A percentile compares a stretch with the other conserved stretches of the same genome.
These are phyloP conservation scores for Rotaria magnacalcarata DNA, from an alignment of 2,888 invertebrate species.

Conservation along the genomic window DNA sequence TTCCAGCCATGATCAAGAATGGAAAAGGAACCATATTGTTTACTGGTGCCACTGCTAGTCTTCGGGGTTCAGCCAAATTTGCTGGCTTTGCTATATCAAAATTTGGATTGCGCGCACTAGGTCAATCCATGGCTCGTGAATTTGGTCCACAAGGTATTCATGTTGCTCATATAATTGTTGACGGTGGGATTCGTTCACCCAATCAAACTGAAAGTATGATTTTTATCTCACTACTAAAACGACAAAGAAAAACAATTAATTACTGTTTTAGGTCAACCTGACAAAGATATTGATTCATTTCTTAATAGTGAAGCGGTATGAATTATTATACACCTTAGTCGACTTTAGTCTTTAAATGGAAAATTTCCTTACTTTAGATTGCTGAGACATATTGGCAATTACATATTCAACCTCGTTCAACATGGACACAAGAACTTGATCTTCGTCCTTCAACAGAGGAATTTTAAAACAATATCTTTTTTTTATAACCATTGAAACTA, in stretches of 20 bases:
- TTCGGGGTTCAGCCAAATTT: not conserved
- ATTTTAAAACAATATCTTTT: not conserved
- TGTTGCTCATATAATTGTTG: not conserved
- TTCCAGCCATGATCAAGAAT: not conserved
- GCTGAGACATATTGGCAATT: constrained; percentile 29
- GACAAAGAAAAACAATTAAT: not conserved
- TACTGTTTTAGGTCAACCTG: not conserved
- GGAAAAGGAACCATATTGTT: constrained; percentile 18
- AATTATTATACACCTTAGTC: not conserved
- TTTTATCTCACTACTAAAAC: not conserved
- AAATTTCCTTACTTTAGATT: not conserved
- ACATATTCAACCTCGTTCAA: not conserved
- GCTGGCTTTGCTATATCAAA: not conserved
- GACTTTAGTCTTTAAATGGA: no score
- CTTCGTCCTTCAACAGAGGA: not conserved
- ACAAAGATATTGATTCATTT: not conserved
- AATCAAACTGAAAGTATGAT: not conserved
- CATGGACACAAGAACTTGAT: constrained; percentile 19
- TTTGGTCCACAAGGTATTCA: not conserved
- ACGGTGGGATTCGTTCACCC: not conserved
- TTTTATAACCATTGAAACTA: not conserved
- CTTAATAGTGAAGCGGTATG: not conserved
- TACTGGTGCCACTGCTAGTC: not conserved
- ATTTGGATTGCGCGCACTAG: not conserved
- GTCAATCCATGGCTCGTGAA: constrained; percentile 11